A percentile compares a stretch with the other conserved stretches of the same genome.
Evolutionary conservation across 2,888 invertebrate species (phyloP).

Genomic region (Torymus tubicola): DNA sequence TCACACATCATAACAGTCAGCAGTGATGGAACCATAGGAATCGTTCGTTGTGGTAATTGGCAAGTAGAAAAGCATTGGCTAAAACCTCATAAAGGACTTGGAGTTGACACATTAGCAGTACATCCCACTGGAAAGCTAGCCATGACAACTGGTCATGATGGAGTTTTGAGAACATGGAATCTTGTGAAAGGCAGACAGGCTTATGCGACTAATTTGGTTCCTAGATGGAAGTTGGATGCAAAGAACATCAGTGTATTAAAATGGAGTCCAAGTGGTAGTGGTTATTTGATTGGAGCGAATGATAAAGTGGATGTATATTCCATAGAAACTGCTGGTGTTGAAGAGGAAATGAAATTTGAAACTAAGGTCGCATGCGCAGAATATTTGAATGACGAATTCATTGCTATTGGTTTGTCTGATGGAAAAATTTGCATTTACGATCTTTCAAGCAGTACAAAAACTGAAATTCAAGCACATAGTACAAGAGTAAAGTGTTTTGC

Average conservation of each 20-base stretch:
- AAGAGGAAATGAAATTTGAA: constrained; percentile 82
- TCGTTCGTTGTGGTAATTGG: constrained; percentile 91
- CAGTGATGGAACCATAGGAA: constrained; percentile 89
- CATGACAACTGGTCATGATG: constrained; percentile 90
- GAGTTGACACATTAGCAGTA: constrained; percentile 86
- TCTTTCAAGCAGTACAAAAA: constrained; percentile 76
- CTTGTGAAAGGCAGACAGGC: constrained; percentile 93
- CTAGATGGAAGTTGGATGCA: constrained; percentile 70
- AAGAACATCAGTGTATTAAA: constrained; percentile 69
- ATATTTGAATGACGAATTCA: constrained; percentile 82
- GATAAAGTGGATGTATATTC: constrained; percentile 88
- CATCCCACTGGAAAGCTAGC: constrained; percentile 95
- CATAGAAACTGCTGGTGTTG: constrained; percentile 86
- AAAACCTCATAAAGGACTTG: constrained; percentile 88
- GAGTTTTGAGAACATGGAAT: constrained; percentile 94
- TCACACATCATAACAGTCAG: constrained; percentile 90
- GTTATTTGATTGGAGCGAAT: constrained; percentile 86
- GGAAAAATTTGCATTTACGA: constrained; percentile 82
- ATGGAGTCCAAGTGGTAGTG: constrained; percentile 88
- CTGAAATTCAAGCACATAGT: constrained; percentile 79
- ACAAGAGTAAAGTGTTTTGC: constrained; percentile 84
- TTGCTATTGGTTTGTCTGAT: constrained; percentile 86
- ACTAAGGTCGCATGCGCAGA: constrained; percentile 84
- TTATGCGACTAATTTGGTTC: constrained; percentile 89
- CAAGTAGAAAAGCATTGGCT: constrained; percentile 89